phyloP scores from a whole-genome alignment of 2,888 invertebrate species.

The Tetranychus piercei region DNA sequence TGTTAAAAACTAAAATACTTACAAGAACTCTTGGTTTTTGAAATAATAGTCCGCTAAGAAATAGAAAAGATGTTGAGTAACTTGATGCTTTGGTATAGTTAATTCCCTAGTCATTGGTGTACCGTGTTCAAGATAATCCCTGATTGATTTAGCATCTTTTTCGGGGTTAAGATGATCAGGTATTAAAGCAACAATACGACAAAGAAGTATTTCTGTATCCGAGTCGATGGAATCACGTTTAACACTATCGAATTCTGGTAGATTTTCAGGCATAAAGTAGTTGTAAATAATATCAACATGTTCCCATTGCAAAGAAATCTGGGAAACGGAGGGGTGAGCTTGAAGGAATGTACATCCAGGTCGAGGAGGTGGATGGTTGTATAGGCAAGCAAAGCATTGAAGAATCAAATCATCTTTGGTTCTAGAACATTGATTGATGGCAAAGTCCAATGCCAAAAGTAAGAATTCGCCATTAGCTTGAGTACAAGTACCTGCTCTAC shows the following conservation, averaged over 20 bases:
- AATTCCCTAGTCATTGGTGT: neutral
- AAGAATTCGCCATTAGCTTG: conserved; percentile 20
- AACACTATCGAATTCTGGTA: conserved; percentile 57
- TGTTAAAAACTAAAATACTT: conserved; percentile 24
- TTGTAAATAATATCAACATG: conserved; percentile 40
- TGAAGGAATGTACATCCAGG: neutral
- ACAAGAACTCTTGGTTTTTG: conserved; percentile 54
- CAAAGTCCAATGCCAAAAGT: conserved; percentile 7
- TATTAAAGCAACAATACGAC: conserved; percentile 17
- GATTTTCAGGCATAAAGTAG: conserved; percentile 50
- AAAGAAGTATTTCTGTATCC: conserved; percentile 18
- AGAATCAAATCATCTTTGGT: conserved; percentile 19
- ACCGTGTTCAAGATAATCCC: conserved; percentile 18
- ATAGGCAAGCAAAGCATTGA: conserved; percentile 20
- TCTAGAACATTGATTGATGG: conserved; percentile 9
- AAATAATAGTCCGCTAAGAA: conserved; percentile 81
- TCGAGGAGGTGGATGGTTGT: conserved; percentile 14
- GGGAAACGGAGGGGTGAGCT: conserved; percentile 19
- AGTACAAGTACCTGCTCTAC: conserved; percentile 19
- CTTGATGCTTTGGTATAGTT: neutral
- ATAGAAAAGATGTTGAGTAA: conserved; percentile 49
- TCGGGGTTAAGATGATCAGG: conserved; percentile 15
- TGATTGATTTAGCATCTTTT: neutral
- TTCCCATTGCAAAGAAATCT: conserved; percentile 33
- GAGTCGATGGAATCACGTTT: conserved; percentile 17